phyloP scores from a whole-genome alignment of 2,113 vertebrate species.

The Corythoichthys intestinalis region DNA sequence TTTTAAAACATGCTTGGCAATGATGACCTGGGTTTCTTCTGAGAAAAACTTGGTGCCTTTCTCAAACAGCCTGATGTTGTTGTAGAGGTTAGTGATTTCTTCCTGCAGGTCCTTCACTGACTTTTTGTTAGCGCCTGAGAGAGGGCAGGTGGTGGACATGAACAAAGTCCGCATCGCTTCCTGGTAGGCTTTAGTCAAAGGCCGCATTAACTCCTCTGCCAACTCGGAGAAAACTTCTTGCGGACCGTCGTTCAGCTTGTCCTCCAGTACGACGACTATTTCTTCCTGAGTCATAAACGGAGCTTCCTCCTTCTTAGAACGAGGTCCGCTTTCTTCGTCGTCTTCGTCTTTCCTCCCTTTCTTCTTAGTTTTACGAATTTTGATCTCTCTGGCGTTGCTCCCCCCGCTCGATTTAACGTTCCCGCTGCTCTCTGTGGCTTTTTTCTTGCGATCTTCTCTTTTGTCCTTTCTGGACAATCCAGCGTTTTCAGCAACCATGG shows the following conservation, averaged over 20 bases:
- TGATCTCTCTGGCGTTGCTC: constrained; percentile 87
- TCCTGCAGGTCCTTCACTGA: constrained; percentile 93
- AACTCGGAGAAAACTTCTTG: constrained; percentile 86
- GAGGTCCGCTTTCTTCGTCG: constrained; percentile 79
- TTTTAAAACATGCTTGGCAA: constrained; percentile 87
- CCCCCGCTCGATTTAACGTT: constrained; percentile 79
- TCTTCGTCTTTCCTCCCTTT: constrained; percentile 87
- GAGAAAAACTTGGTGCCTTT: constrained; percentile 86
- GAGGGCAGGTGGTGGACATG: constrained; percentile 78
- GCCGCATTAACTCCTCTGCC: constrained; percentile 79
- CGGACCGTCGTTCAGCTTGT: constrained; percentile 80
- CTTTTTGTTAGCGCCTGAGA: constrained; percentile 80
- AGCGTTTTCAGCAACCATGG: constrained; percentile 68
- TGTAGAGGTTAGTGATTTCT: constrained; percentile 87
- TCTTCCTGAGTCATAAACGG: constrained; percentile 84
- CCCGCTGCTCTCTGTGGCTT: constrained; percentile 86
- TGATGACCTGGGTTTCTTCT: constrained; percentile 86
- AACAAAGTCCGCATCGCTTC: constrained; percentile 86
- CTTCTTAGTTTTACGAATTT: constrained; percentile 88
- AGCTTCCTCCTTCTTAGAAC: constrained; percentile 76
- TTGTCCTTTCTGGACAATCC: constrained; percentile 82
- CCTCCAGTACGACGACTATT: constrained; percentile 79
- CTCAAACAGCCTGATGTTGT: constrained; percentile 90
- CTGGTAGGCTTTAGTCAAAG: constrained; percentile 85
- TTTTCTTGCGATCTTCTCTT: constrained; percentile 89